Percentiles rank a stretch among this genome's conserved stretches.
phyloP scores from a whole-genome alignment of 2,888 invertebrate genomes.

The Catocala nupta region DNA sequence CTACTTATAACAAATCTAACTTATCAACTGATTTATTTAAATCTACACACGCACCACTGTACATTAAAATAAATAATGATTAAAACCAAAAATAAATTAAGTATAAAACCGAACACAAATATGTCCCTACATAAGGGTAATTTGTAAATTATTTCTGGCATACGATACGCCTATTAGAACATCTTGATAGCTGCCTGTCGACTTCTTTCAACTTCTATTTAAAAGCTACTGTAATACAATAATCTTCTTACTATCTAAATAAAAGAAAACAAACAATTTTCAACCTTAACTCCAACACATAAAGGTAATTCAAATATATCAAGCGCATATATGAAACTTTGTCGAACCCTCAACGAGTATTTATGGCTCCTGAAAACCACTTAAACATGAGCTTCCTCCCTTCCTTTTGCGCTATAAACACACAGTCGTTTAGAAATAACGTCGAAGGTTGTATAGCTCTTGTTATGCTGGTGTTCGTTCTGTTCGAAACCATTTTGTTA shows the following conservation, averaged over 20 bases:
- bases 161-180: conserved; percentile 84
- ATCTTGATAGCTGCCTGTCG: conserved; percentile 84
- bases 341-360: conserved; percentile 69
- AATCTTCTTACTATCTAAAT: background rate
- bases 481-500: conserved; percentile 67
- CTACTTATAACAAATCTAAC: conserved; percentile 16
- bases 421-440: conserved; percentile 14
- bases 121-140: conserved; percentile 64
- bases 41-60: conserved; percentile 26
- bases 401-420: conserved; percentile 17
- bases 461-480: conserved; percentile 49
- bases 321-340: conserved; percentile 49
- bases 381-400: conserved; percentile 56
- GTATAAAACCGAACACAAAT: conserved; percentile 39
- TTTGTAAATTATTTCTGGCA: conserved; percentile 85
- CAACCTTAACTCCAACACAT: conserved; percentile 51
- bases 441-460: conserved; percentile 44
- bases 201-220: conserved; percentile 86
- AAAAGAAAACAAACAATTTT: conserved; percentile 41
- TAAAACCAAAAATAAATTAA: conserved; percentile 45
- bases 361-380: conserved; percentile 71
- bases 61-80: conserved; percentile 50
- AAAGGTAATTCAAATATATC: conserved; percentile 35
- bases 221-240: conserved; percentile 73
- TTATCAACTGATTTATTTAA: conserved; percentile 33